Base-by-base conservation (phyloP, 2,888 invertebrate genomes). In the Diadegma fenestrale region DNA sequence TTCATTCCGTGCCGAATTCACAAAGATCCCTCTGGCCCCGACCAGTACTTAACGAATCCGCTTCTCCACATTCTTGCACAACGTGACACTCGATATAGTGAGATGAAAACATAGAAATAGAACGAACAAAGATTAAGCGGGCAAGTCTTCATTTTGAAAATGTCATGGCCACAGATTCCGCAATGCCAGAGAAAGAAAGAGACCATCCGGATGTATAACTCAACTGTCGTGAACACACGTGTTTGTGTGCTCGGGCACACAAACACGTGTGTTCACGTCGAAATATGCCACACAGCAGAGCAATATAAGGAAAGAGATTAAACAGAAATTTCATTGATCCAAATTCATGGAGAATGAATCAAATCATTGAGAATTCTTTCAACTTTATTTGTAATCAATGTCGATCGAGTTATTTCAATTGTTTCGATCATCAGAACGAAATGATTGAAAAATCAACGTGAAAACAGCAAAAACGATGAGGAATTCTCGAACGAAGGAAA, bases 1-100 rank as follows among this genome's bases (percentile, higher is more conserved):
- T 82, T 82, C 78, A 82, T 85, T 85, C 79, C 81, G 73, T 73
- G 81, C 64, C 81, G 81, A 85, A 78, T 85, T 66, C 80, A 54
- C 22, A 41, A 48, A 77, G 84, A 84, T 77, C 64, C 77, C 63
- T 43, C 68, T 69, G 78, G 73, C 54, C 78, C 75, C 75, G 85
- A 43, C 76, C 66, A 72, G 78, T 85, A 85, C 81, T 79, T 82
- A 69, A 69, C 73, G 73, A 79, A 79, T 82, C 77, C 54, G 61
- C 68, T 61, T 33, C 73, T 75, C 73, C 43, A 72, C 58, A 37
- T 48, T 66, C 76, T 84, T 77, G 58, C 41, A 76, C 43, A 76
- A 48, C 45, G 54, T 26, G 69, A 69, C 64, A 48, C 58, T 17
- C 43, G 54, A 77, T 68, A 54, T 77, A 71, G 22, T 43, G 48